phyloP scores from a whole-genome alignment of 2,888 invertebrate species.

The Ganaspis brasiliensis region DNA sequence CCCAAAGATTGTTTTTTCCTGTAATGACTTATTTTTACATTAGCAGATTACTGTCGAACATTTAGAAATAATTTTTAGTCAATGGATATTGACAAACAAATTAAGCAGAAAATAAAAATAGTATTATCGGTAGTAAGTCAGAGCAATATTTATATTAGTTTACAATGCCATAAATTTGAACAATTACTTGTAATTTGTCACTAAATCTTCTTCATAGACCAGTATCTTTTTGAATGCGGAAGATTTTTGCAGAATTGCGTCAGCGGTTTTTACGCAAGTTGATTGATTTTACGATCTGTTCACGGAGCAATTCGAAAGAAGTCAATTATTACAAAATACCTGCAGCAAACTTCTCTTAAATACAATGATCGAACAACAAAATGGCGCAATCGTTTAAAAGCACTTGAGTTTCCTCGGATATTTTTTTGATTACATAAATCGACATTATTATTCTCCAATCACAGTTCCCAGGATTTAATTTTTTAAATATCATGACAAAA shows the following conservation, averaged over 20 bases:
- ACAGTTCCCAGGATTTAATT: background rate
- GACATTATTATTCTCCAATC: background rate
- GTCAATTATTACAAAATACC: slow-evolving; percentile 11
- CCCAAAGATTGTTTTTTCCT: background rate
- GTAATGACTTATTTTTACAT: background rate
- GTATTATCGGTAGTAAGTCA: too few relatives aligned
- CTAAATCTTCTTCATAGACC: too few relatives aligned
- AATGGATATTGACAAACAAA: background rate
- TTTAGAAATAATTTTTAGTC: background rate
- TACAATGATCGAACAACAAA: slow-evolving; percentile 13
- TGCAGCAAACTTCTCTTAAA: slow-evolving; percentile 6
- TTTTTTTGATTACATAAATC: background rate
- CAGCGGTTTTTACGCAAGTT: slow-evolving; percentile 8
- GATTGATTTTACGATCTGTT: slow-evolving; percentile 19
- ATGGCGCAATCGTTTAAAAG: background rate
- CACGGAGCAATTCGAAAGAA: background rate
- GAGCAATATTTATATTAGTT: background rate
- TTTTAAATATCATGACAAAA: background rate
- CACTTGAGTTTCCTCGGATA: background rate
- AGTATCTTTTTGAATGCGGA: background rate
- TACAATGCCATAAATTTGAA: too few relatives aligned
- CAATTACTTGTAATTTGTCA: too few relatives aligned
- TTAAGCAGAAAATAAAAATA: background rate
- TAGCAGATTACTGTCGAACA: background rate
- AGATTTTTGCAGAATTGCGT: slow-evolving; percentile 17